Evolutionary conservation across 2,888 invertebrate species (phyloP).

Genomic region (Cylindroiulus punctatus): DNA sequence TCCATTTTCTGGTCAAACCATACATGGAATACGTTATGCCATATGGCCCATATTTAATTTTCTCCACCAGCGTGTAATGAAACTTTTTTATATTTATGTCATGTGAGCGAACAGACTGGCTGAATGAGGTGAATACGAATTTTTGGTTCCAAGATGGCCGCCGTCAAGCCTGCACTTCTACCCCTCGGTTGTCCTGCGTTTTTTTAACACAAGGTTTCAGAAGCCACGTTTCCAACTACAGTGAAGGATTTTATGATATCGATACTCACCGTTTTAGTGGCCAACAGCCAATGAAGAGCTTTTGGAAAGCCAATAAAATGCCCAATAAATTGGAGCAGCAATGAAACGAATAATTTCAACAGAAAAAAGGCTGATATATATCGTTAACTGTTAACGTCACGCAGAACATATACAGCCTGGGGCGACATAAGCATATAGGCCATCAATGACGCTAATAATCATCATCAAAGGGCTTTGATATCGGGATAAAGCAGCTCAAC

Average conservation of each 20-base stretch:
- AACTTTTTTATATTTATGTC: no score
- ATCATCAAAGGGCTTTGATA: neutral
- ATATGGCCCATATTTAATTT: no score
- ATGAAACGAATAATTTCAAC: constrained; percentile 45
- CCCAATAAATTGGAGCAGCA: constrained; percentile 49
- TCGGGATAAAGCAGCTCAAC: neutral
- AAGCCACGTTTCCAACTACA: neutral
- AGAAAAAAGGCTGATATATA: constrained; percentile 19
- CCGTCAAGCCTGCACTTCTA: neutral
- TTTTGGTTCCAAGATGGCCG: neutral
- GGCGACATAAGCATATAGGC: neutral
- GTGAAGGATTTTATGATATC: constrained; percentile 26
- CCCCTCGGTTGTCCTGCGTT: neutral
- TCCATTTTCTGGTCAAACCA: no score
- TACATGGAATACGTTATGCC: no score
- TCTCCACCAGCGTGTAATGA: no score
- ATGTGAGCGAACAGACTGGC: no score
- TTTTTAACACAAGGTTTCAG: neutral
- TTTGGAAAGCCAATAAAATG: constrained; percentile 45
- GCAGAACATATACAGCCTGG: neutral
- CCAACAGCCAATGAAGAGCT: constrained; percentile 26
- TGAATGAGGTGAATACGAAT: neutral
- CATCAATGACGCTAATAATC: neutral
- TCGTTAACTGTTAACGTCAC: constrained; percentile 29
- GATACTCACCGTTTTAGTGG: constrained; percentile 40